Base-by-base conservation (phyloP, 2,797 vertebrate species). In the Helarctos malayanus region DNA sequence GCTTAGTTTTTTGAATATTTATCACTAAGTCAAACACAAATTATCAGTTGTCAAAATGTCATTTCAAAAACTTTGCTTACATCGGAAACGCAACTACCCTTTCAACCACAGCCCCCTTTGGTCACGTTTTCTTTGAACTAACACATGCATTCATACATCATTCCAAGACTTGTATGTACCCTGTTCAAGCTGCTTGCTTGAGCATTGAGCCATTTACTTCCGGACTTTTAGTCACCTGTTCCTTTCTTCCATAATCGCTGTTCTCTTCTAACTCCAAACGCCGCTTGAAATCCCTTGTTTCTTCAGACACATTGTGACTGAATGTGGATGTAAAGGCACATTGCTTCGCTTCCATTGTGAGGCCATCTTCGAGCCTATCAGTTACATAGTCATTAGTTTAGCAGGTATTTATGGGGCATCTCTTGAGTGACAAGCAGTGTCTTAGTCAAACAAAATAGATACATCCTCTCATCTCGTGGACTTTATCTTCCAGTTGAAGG, bases 1-100 rank as follows among this genome's bases (percentile, higher is more conserved):
- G 56, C 38, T 90, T 95, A 81, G 12, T 93, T 85, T 69, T 89
- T 45, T 73, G 25, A 94, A 45, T 97, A 35, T 57, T 75, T 75
- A 47, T 47, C 57, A 88, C 57, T 85, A 56, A 88, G 35, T 91
- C 27, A n/a, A 8, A 61, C 27, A 93, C 73, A 88, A 63, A 82
- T 81, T 65, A 47, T 85, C 23, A 25, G 9, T 88, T 91, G 82
- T 84, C 18, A 45, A 9, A 78, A 69, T 63, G 27, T 86, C 54
- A 49, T 81, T 86, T 81, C 23, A 81, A 27, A 89, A 81, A 90
- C 6, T 49, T 57, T 38, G 49, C 90, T 81, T 19, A 25, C n/a
- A 52, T 63, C 29, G 84, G 11, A 75, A 47, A 75, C 41, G 47
- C 41, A 47, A 54, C 78, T 18, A 0, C 41, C 19, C 49, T 76